phyloP scores from a whole-genome alignment of 2,888 invertebrate species.

The Cetonia aurata region DNA sequence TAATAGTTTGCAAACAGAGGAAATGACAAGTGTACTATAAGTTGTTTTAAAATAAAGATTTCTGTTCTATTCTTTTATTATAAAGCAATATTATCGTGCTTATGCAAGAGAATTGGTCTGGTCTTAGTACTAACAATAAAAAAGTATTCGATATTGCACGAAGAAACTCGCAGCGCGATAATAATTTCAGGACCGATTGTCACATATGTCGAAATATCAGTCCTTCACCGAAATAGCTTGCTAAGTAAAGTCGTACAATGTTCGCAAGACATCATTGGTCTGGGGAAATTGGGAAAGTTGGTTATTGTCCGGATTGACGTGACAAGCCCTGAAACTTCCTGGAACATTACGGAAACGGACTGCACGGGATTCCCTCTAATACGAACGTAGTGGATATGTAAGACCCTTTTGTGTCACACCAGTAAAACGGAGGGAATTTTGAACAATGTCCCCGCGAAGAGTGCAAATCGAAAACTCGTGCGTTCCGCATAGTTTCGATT shows the following conservation, averaged over 20 bases:
- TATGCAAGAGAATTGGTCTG: no score
- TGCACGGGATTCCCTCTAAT: slow-evolving; percentile 8
- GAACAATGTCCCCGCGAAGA: background rate
- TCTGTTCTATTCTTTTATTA: no score
- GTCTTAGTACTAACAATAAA: no score
- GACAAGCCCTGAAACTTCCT: slow-evolving; percentile 44
- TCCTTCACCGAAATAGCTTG: slow-evolving; percentile 30
- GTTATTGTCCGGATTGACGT: slow-evolving; percentile 46
- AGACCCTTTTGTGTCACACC: background rate
- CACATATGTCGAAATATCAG: slow-evolving; percentile 8
- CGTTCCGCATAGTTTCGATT: slow-evolving; percentile 12
- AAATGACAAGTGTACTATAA: no score
- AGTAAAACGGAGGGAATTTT: slow-evolving; percentile 14
- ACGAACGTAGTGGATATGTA: slow-evolving; percentile 3
- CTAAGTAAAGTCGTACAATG: slow-evolving; percentile 38
- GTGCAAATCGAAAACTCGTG: slow-evolving; percentile 1
- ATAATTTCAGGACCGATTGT: slow-evolving; percentile 12
- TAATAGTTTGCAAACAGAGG: no score
- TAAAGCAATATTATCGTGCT: no score
- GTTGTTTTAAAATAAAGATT: no score
- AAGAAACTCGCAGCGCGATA: background rate
- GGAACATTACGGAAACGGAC: slow-evolving; percentile 37
- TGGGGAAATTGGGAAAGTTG: slow-evolving; percentile 46
- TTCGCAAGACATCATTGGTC: slow-evolving; percentile 43
- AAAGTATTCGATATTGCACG: no score